phyloP scores from a whole-genome alignment of 92 coral and sea anemone genomes.

The Epizoanthus rinbou region DNA sequence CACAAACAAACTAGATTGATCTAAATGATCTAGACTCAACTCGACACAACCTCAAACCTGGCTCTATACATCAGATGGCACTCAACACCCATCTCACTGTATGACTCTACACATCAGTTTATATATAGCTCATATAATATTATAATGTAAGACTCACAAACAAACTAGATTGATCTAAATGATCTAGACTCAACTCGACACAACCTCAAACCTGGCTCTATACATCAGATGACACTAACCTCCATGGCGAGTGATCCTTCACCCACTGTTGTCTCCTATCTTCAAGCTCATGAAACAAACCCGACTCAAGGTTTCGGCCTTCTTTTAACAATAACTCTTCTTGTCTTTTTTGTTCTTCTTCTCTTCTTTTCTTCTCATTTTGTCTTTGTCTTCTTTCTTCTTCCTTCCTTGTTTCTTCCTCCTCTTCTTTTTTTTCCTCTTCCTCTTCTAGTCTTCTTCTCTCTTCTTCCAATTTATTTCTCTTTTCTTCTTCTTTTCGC shows the following conservation, averaged over 20 bases:
- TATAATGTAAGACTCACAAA: no score
- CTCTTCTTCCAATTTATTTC: conserved; percentile 30
- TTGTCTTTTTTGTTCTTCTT: conserved; percentile 26
- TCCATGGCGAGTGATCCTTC: conserved; percentile 80
- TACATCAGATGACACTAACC: conserved; percentile 43
- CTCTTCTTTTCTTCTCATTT: conserved; percentile 3
- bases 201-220: no score
- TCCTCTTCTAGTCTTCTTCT: conserved; percentile 28
- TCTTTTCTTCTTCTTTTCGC: conserved; percentile 34
- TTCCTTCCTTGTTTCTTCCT: conserved; percentile 28
- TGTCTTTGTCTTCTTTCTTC: conserved; percentile 9
- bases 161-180: no score
- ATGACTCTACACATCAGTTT: no score
- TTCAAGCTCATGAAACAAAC: conserved; percentile 56
- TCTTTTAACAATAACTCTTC: conserved; percentile 38
- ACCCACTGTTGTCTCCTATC: conserved; percentile 75
- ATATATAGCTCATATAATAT: no score
- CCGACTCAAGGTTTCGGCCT: conserved; percentile 30
- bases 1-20: no score
- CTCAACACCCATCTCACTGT: no score
- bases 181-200: no score
- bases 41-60: no score
- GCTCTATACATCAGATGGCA: no score
- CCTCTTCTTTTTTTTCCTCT: conserved; percentile 26
- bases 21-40: no score